Percentiles rank a stretch among this genome's conserved stretches.
These are phyloP conservation scores for Pachycephus smyrnensis DNA, from an alignment of 2,888 invertebrate species.

Conservation along the genomic window DNA sequence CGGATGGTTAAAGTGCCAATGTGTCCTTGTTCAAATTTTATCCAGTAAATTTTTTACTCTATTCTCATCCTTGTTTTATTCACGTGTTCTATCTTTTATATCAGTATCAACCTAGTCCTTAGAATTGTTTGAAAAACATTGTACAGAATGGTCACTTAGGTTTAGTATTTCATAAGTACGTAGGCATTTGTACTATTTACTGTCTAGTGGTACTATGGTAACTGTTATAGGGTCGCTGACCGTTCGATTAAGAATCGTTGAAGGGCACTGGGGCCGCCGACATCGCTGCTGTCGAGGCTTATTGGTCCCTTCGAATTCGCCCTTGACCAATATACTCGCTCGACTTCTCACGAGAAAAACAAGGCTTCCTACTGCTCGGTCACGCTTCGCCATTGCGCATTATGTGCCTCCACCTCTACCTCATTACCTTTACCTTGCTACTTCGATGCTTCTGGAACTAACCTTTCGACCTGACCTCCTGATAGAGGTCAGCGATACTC, in stretches of 20 bases:
- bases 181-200: not conserved
- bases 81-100: not conserved
- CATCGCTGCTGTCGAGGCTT: slow-evolving; percentile 17
- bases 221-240: slow-evolving; percentile 3
- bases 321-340: slow-evolving; percentile 28
- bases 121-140: not conserved
- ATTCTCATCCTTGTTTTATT: not conserved
- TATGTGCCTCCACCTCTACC: not conserved
- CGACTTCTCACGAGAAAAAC: not conserved
- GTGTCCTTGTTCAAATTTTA: not conserved
- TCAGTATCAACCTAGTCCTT: not conserved
- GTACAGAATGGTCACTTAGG: not conserved
- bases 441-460: not conserved
- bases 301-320: slow-evolving; percentile 14
- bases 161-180: not conserved
- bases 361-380: not conserved
- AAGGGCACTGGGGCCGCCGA: slow-evolving; percentile 12
- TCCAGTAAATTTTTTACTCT: not conserved
- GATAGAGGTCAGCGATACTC: not conserved
- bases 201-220: not conserved
- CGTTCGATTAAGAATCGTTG: slow-evolving; percentile 2
- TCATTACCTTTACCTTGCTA: not conserved
- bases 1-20: not conserved
- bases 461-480: not conserved
- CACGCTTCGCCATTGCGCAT: not conserved